Conservation (phyloP, 1,140 invertebrate genomes). For the Zaprionus capensis region DNA sequence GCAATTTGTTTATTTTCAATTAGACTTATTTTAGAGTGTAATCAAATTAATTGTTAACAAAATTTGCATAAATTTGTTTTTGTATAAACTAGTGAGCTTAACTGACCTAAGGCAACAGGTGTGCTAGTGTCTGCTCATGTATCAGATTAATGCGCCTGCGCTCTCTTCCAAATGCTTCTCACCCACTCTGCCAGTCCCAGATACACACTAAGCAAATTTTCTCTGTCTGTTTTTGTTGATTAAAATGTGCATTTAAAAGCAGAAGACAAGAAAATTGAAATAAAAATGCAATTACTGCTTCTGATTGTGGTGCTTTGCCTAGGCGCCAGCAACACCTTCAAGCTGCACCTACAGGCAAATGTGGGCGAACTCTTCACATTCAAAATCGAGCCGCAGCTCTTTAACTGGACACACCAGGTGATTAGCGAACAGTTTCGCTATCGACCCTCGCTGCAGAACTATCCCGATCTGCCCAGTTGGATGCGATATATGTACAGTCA, state of each 20-base stretch:
- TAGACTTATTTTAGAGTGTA: not conserved
- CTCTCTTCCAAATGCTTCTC: slow-evolving; percentile 33
- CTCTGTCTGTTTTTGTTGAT: slow-evolving; percentile 31
- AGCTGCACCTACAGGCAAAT: slow-evolving; percentile 82
- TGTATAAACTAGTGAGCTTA: too few species aligned
- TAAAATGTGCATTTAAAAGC: slow-evolving; percentile 44
- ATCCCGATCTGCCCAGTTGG: slow-evolving; percentile 93
- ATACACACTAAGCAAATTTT: slow-evolving; percentile 73
- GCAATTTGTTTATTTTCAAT: not conserved
- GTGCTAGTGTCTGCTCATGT: not conserved
- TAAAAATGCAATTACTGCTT: slow-evolving; percentile 49
- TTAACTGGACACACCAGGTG: slow-evolving; percentile 89
- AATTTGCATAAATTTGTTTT: not conserved
- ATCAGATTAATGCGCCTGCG: slow-evolving; percentile 52
- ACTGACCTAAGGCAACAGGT: slow-evolving; percentile 52
- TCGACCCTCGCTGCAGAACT: slow-evolving; percentile 67
- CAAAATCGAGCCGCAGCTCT: slow-evolving; percentile 87
- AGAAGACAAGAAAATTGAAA: not conserved
- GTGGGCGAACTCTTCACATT: slow-evolving; percentile 88
- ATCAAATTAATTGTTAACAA: not conserved
- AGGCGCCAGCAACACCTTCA: not conserved
- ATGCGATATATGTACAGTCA: slow-evolving; percentile 92
- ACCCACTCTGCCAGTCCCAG: slow-evolving; percentile 36
- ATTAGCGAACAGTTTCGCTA: slow-evolving; percentile 83
- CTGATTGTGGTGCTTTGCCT: slow-evolving; percentile 34